Conservation (phyloP, 2,113 vertebrate genomes). For the Gavialis gangeticus region DNA sequence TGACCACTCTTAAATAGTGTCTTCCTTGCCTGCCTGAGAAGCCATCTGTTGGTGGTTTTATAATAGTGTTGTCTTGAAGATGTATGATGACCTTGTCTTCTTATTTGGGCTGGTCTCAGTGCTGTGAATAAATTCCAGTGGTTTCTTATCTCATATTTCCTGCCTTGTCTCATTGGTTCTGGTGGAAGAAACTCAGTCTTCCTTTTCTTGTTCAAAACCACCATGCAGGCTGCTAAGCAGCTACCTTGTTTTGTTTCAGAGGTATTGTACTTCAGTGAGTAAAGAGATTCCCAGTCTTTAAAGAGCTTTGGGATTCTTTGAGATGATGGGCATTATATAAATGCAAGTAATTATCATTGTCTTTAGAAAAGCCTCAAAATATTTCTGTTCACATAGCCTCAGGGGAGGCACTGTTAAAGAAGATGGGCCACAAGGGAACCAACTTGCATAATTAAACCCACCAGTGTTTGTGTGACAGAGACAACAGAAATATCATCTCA, state of each 20-base stretch:
- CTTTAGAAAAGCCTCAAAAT: conserved; percentile 6
- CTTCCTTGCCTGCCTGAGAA: background rate
- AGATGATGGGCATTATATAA: background rate
- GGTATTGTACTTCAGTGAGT: background rate
- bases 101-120: background rate
- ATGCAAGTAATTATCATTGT: background rate
- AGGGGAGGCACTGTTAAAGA: background rate
- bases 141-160: background rate
- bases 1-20: fast-evolving
- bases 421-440: conserved; percentile 7
- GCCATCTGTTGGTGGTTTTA: background rate
- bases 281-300: background rate
- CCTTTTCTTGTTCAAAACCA: fast-evolving
- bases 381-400: background rate
- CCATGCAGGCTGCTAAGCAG: background rate
- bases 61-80: background rate
- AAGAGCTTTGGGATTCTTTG: background rate
- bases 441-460: background rate
- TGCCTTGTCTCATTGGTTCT: background rate
- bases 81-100: background rate
- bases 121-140: background rate
- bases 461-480: background rate
- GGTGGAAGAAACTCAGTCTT: background rate
- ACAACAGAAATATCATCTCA: background rate
- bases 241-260: background rate